Percentiles rank a stretch among this genome's conserved stretches.
Evolutionary conservation across 2,888 invertebrate species (phyloP).

Genomic region (Ferrisia virgata): DNA sequence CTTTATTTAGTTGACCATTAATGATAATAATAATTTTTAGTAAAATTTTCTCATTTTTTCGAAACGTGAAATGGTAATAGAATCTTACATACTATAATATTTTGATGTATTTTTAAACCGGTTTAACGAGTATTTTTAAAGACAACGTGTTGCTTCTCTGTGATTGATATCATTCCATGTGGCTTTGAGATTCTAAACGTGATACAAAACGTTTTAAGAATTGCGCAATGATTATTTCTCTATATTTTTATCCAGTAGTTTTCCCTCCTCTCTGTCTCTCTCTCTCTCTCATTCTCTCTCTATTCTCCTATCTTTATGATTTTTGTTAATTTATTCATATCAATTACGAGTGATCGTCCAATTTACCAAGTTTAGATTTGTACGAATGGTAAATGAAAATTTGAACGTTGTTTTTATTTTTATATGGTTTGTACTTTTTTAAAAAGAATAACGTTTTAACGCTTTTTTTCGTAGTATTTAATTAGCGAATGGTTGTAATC

Average conservation of each 20-base stretch:
- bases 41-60: not conserved
- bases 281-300: too few relatives aligned
- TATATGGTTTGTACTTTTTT: conserved; percentile 38
- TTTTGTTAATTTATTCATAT: conserved; percentile 7
- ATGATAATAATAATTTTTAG: not conserved
- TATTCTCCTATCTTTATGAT: not conserved
- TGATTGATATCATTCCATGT: conserved; percentile 42
- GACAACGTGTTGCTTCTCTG: not conserved
- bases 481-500: conserved; percentile 4
- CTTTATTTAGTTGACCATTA: not conserved
- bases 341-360: conserved; percentile 17
- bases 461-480: not conserved
- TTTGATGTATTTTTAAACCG: not conserved
- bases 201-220: not conserved
- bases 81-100: not conserved
- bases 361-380: not conserved
- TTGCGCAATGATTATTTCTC: not conserved
- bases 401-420: conserved; percentile 31
- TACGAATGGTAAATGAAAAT: not conserved
- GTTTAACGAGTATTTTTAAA: not conserved
- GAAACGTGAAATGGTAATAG: not conserved
- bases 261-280: too few relatives aligned
- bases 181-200: not conserved
- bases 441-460: not conserved
- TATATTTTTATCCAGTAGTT: not conserved